phyloP scores from a whole-genome alignment of 2,797 vertebrate species.

The Myripristis jacobus region DNA sequence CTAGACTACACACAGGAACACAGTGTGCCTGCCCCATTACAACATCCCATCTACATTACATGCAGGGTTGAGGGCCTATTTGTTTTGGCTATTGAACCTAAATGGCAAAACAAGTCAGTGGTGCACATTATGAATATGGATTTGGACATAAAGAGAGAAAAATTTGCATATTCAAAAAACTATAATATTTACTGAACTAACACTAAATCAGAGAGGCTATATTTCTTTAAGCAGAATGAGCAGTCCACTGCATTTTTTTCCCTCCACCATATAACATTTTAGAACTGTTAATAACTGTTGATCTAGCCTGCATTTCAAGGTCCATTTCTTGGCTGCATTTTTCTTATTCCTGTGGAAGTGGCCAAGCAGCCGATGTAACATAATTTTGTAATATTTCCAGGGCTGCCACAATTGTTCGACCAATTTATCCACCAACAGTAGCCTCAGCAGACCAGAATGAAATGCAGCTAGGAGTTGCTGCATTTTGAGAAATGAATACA shows the following conservation, averaged over 20 bases:
- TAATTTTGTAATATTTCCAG: too few relatives aligned
- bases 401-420: too few relatives aligned
- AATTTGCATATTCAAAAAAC: conserved; percentile 44
- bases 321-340: too few relatives aligned
- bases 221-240: not conserved
- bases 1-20: conserved; percentile 58
- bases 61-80: conserved; percentile 50
- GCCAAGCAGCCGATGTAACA: too few relatives aligned
- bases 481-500: too few relatives aligned
- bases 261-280: too few relatives aligned
- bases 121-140: conserved; percentile 49
- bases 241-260: not conserved
- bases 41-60: conserved; percentile 58
- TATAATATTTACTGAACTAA: conserved; percentile 49
- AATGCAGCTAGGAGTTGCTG: too few relatives aligned
- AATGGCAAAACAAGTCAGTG: conserved; percentile 53
- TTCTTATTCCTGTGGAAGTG: too few relatives aligned
- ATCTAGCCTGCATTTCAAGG: too few relatives aligned
- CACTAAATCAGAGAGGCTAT: conserved; percentile 16
- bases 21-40: conserved; percentile 66
- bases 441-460: too few relatives aligned
- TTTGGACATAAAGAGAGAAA: conserved; percentile 43
- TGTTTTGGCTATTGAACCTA: conserved; percentile 60
- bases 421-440: too few relatives aligned
- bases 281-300: too few relatives aligned